Conservation (phyloP, 1,140 invertebrate genomes). For the Chionoecetes opilio region DNA sequence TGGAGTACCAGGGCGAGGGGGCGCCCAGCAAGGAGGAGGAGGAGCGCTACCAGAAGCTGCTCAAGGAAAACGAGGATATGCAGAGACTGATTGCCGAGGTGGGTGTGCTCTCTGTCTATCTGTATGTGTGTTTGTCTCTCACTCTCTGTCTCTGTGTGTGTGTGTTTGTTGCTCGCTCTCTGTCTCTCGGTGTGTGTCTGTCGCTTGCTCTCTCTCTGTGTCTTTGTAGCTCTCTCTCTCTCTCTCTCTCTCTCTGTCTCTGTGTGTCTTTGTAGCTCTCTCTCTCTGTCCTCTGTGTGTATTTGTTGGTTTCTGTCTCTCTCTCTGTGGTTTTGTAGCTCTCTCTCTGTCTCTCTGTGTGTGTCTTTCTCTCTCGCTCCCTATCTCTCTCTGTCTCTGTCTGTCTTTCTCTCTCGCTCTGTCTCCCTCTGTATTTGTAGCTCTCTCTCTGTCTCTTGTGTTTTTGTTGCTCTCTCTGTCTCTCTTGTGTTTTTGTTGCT, state of each 20-base stretch:
- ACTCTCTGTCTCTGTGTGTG: neutral
- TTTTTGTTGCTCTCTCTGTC: neutral
- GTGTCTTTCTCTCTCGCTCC: neutral
- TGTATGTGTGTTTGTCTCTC: neutral
- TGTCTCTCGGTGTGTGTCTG: neutral
- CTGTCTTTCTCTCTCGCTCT: neutral
- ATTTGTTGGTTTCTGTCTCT: neutral
- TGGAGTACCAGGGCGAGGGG: slow-evolving; percentile 89
- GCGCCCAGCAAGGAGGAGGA: slow-evolving; percentile 96
- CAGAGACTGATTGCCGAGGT: slow-evolving; percentile 97
- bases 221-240: neutral
- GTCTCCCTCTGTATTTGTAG: neutral
- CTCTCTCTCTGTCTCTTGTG: neutral
- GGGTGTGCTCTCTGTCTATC: slow-evolving; percentile 79
- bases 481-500: neutral
- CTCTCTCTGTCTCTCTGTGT: neutral
- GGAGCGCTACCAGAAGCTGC: slow-evolving; percentile 96
- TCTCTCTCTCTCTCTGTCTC: neutral
- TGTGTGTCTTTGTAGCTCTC: too few relatives aligned
- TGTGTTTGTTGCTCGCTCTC: neutral
- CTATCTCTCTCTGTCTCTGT: neutral
- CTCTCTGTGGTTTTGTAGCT: neutral
- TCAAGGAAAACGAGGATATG: slow-evolving; percentile 97
- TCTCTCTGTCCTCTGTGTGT: neutral
- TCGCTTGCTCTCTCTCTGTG: neutral